Percentiles rank a stretch among this genome's conserved stretches.
phyloP scores from a whole-genome alignment of 2,888 invertebrate species.

The Drosophila nr. medialis region DNA sequence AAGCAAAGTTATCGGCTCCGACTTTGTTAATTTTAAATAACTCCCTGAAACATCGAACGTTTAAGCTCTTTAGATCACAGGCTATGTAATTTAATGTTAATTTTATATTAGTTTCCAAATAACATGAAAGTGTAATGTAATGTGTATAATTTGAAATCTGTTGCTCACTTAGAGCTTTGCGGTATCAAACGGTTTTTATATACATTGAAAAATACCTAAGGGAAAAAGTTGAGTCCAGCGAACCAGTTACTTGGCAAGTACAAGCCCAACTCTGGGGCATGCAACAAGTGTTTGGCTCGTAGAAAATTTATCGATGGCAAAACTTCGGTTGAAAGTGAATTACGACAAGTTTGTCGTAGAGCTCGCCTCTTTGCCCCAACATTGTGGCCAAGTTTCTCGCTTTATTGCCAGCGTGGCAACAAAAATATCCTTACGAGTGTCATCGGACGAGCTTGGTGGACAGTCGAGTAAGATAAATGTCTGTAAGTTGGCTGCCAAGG shows the following conservation, averaged over 20 bases:
- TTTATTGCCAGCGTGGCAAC: slow-evolving; percentile 39
- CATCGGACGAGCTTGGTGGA: slow-evolving; percentile 36
- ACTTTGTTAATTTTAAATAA: background rate
- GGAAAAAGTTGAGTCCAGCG: slow-evolving; percentile 17
- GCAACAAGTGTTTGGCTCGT: slow-evolving; percentile 71
- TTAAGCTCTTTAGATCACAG: background rate
- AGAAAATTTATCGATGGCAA: slow-evolving; percentile 71
- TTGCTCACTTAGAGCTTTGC: background rate
- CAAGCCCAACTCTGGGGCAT: slow-evolving; percentile 7
- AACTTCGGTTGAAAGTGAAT: slow-evolving; percentile 74
- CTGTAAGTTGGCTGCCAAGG: slow-evolving; percentile 36
- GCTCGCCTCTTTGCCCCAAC: slow-evolving; percentile 21
- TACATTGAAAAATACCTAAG: slow-evolving; percentile 36
- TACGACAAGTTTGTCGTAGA: slow-evolving; percentile 69
- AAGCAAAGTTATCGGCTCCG: background rate
- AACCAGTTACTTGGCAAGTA: background rate
- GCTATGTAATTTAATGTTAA: background rate
- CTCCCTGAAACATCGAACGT: background rate
- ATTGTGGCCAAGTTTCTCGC: slow-evolving; percentile 32
- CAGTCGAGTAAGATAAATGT: slow-evolving; percentile 70
- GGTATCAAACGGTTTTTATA: background rate
- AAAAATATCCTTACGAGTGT: slow-evolving; percentile 46
- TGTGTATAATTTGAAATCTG: background rate
- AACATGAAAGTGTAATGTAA: background rate
- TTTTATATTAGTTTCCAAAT: background rate